These are phyloP conservation scores for Erebia aethiops DNA, from an alignment of 2,888 invertebrate genomes.

Conservation along the genomic window DNA sequence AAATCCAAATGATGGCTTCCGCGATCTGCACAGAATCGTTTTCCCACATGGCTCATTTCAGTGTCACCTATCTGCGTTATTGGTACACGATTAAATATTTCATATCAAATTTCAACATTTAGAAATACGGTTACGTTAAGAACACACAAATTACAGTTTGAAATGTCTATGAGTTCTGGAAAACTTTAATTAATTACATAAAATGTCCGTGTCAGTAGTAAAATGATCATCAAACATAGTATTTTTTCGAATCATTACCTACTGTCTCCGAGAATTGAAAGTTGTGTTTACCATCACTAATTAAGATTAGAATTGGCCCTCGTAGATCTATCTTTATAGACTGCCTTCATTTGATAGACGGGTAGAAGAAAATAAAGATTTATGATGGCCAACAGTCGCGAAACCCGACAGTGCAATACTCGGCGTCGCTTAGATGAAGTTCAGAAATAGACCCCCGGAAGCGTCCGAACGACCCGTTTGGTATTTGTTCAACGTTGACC, in stretches of 20 bases:
- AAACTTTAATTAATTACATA: no score
- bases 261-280: no score
- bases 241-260: no score
- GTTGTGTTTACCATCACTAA: neutral
- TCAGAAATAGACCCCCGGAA: constrained; percentile 81
- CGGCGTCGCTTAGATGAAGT: constrained; percentile 71
- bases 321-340: neutral
- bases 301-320: neutral
- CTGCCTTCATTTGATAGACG: constrained; percentile 9
- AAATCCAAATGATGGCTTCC: constrained; percentile 74
- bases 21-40: constrained; percentile 56
- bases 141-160: no score
- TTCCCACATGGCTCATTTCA: neutral
- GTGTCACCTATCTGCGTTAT: neutral
- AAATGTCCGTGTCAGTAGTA: no score
- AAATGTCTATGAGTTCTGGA: no score
- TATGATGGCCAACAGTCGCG: constrained; percentile 51
- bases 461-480: constrained; percentile 81
- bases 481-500: constrained; percentile 83
- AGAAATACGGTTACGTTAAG: no score
- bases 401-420: constrained; percentile 67
- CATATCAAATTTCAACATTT: no score
- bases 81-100: no score
- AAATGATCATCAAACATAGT: no score
- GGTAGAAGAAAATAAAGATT: constrained; percentile 28